Percentiles rank a stretch among this genome's conserved stretches.
These are phyloP conservation scores for Lucilia cuprina DNA, from an alignment of 1,140 invertebrate species.

Conservation along the genomic window DNA sequence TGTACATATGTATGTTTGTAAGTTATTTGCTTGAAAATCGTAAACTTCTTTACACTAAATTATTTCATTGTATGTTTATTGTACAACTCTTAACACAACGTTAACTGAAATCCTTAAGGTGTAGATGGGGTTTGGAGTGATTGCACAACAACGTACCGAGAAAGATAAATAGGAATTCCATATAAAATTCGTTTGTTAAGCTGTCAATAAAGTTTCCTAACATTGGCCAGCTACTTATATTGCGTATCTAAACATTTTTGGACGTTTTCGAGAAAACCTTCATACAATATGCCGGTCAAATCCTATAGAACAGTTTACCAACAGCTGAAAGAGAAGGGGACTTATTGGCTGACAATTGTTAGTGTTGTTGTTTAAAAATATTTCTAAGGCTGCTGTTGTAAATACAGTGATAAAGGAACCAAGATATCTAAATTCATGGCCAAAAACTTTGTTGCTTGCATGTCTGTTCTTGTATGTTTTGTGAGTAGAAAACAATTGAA, in stretches of 20 bases:
- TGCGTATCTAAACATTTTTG: neutral
- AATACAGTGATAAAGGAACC: neutral
- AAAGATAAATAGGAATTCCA: neutral
- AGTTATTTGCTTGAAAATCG: neutral
- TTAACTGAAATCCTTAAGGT: neutral
- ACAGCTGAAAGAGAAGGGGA: neutral
- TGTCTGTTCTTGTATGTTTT: neutral
- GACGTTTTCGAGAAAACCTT: neutral
- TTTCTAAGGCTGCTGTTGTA: no score
- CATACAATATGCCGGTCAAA: neutral
- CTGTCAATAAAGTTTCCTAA: neutral
- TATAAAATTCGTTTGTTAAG: conserved; percentile 22
- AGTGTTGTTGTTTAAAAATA: no score
- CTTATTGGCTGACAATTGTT: neutral
- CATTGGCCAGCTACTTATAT: neutral
- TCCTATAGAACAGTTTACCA: neutral
- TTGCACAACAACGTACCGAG: neutral
- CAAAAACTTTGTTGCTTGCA: neutral
- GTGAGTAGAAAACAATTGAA: neutral
- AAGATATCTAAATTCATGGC: conserved; percentile 1
- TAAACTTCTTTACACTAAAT: neutral
- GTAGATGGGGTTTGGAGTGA: neutral
- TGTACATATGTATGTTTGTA: no score
- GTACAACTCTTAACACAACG: neutral
- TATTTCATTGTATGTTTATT: neutral